Base-by-base conservation (phyloP, 2,888 invertebrate genomes). In the Trilocha varians region DNA sequence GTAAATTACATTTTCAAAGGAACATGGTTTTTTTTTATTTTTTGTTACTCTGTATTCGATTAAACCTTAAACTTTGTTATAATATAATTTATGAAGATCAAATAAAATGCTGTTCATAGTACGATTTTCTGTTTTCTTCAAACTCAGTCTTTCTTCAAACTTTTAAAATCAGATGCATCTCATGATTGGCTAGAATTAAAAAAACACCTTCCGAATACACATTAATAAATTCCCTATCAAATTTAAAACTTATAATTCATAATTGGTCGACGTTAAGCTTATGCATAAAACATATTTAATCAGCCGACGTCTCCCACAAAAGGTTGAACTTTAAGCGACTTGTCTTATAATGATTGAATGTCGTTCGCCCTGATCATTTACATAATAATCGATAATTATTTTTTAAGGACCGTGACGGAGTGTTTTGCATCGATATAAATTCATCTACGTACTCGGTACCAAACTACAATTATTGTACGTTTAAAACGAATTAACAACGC, bases 381-480 rank as follows among this genome's bases (percentile, higher is more conserved):
- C 69, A 72, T 77, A 70, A 78, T 77, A 70, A 68, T 65, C 53
- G 58, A 57, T 70, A 67, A 77, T 78, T 76, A 77, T 68, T 65
- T 57, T 45, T 52, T 62, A 66, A 63, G 51, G 47, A 70, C 73
- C 77, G 76, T 78, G 75, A 78, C 78, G 70, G 59, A 55, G 59
- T 51, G 47, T 11, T 25, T 25, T 25, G 25, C 25, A 11, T 11
- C 25, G 11, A 25, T 25, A 25, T 25, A 25, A 25, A 25, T 25
- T 25, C 25, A 25, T 25, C 25, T 25, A 25, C 25, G 25, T 1
- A 5, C 25, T 25, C 25, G 25, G 6, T 5, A 50, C 53, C 45
- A 53, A 52, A 44, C 55, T 62, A 59, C 65, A 74, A 76, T 75
- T 76, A 74, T 48, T 56, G 46, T 48, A 52, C 48, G 46, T 58